phyloP scores from a whole-genome alignment of 2,888 invertebrate genomes.

The Apotomis betuletana region DNA sequence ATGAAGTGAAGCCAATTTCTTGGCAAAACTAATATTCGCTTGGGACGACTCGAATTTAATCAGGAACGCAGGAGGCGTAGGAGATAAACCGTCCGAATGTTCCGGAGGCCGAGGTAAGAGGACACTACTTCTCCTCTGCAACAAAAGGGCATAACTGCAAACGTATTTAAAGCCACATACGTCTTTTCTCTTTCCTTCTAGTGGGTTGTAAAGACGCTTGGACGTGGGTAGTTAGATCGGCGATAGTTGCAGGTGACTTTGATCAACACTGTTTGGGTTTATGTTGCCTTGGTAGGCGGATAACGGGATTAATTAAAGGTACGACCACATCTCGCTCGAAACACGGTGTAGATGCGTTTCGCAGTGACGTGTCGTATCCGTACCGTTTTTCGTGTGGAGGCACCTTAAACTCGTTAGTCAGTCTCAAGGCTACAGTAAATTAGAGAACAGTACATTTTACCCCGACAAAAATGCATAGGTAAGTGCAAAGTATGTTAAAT shows the following conservation, averaged over 20 bases:
- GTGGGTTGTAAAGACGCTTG: not conserved
- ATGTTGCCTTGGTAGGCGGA: constrained; percentile 4
- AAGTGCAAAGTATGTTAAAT: too few relatives aligned
- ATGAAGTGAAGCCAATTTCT: constrained; percentile 30
- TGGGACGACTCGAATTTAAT: constrained; percentile 31
- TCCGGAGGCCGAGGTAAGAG: constrained; percentile 1
- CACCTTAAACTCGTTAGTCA: too few relatives aligned
- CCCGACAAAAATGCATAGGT: too few relatives aligned
- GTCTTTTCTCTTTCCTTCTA: not conserved
- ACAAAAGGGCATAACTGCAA: not conserved
- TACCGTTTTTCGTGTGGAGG: too few relatives aligned
- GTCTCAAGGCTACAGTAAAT: too few relatives aligned
- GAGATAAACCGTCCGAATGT: constrained; percentile 20
- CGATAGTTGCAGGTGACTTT: constrained; percentile 20
- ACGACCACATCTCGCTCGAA: too few relatives aligned
- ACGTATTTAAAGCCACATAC: not conserved
- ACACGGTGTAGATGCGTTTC: too few relatives aligned
- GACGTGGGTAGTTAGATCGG: constrained; percentile 10
- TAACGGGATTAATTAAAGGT: too few relatives aligned
- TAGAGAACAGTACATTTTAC: too few relatives aligned
- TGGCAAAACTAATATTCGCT: constrained; percentile 36
- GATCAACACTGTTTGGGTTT: not conserved
- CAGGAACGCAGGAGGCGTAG: constrained; percentile 26
- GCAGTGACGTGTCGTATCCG: too few relatives aligned
- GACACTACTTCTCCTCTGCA: not conserved